Evolutionary conservation across 1,140 invertebrate genomes (phyloP), one percentile per base, ranked within the genome.

Genomic region (Lerema accius): DNA sequence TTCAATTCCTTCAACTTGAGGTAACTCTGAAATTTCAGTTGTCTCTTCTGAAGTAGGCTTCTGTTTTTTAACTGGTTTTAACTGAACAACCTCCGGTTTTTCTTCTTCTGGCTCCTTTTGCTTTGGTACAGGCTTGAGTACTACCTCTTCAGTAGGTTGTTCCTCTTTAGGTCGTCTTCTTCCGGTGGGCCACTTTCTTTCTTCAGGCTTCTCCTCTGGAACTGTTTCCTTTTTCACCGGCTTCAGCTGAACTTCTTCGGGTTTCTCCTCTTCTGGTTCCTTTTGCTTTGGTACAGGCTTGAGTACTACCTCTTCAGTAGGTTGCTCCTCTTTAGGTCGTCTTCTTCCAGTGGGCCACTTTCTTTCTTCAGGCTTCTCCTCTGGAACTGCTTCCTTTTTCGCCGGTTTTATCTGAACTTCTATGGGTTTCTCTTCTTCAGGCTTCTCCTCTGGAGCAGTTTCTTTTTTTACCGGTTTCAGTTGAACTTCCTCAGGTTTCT

Each of bases 331-430:
- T 71, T 78, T 75, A 9, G 89, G 84, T 26, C 71, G 73, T 3
- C 82, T 73, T 55, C 91, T 91, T 42, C 89, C 90, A 40, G 73
- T 82, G 7, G 84, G 90, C 86, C 90, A 90, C 48, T 84, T 68
- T 60, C 86, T 86, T 64, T 78, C 78, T 64, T 86, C 86, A 0
- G 83, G 67, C 56, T 82, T 71, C 35, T 78, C 48, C 69, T 88
- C 73, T 74, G 88, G 73, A 5, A 45, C n/a, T n/a, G 63, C 76
- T 63, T 80, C 63, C 67, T 84, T 86, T 76, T 84, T 65, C 5
- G 9, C 37, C 1, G 39, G 39, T 10, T 11, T 50, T 35, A 48
- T 51, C 9, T 59, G 58, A 11, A 73, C 73, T 35, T 64, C 50
- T 26, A 66, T 66, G 4, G 42, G 51, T 48, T 35, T 48, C 4